phyloP scores from a whole-genome alignment of 2,888 invertebrate genomes.

The Agonopterix alstromeriana region DNA sequence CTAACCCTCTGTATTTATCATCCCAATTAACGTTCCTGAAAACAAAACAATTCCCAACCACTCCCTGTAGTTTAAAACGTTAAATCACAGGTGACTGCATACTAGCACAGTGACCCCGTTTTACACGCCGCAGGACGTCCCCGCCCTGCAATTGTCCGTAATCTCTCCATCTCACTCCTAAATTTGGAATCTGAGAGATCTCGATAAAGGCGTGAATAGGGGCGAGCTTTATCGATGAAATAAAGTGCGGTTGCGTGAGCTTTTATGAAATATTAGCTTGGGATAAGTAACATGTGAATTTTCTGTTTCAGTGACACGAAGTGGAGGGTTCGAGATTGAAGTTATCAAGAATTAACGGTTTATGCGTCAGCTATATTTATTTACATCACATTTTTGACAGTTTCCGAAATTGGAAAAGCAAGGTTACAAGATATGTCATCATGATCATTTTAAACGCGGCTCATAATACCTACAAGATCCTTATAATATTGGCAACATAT shows the following conservation, averaged over 20 bases:
- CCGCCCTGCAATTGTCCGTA: constrained; percentile 33
- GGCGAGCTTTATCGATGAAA: constrained; percentile 9
- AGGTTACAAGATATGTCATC: too few relatives aligned
- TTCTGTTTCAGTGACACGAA: not conserved
- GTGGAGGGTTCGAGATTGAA: not conserved
- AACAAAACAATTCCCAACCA: constrained; percentile 6
- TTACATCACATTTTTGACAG: not conserved
- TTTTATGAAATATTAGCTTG: constrained; percentile 8
- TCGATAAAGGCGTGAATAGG: constrained; percentile 32
- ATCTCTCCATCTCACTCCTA: constrained; percentile 50
- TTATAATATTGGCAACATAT: too few relatives aligned
- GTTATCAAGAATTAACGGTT: constrained; percentile 5
- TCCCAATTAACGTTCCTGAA: constrained; percentile 6
- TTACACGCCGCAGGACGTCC: constrained; percentile 34
- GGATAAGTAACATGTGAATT: constrained; percentile 3
- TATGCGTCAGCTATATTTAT: not conserved
- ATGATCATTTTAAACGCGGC: too few relatives aligned
- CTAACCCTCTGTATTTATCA: constrained; percentile 4
- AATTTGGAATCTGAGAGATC: constrained; percentile 52
- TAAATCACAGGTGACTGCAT: constrained; percentile 15
- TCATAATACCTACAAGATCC: too few relatives aligned
- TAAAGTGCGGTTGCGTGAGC: constrained; percentile 16
- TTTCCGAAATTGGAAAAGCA: not conserved
- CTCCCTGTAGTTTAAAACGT: constrained; percentile 4
- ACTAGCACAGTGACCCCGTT: constrained; percentile 55